Base-by-base conservation (phyloP, 2,797 vertebrate genomes). In the Ibycter americanus region DNA sequence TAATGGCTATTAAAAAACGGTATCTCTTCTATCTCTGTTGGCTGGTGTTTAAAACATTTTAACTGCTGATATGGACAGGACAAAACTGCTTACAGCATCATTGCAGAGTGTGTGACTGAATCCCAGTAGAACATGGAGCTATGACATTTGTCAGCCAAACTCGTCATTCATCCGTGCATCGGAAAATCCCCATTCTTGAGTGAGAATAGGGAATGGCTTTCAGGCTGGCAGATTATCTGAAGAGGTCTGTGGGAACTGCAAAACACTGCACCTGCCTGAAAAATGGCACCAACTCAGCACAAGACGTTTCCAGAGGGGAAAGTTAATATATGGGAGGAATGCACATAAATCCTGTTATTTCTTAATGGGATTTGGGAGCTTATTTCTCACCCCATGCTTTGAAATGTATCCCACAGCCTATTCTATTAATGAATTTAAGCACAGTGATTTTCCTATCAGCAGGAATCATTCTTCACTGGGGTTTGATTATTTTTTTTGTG, bases 341-440 rank as follows among this genome's bases (percentile, higher is more conserved):
- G 97, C 95, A 97, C 96, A 97, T 94, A 97, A 97, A 97, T 97
- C 97, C 97, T 94, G 96, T 96, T 96, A 96, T 95, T 96, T 93
- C 96, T 97, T 97, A 97, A 97, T 97, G 96, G 96, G 97, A 97
- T 97, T 97, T 96, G 73, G 91, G 93, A 95, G 93, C 93, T 97
- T 95, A 97, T 93, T 95, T 95, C 94, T 96, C 89, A 94, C 82
- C 95, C 94, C 0, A 0, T 87, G 89, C 96, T 97, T 97, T 97
- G 95, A 97, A 97, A 97, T 95, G 80, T 85, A 96, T 96, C 91
- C 88, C 91, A 89, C 82, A 74, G 95, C 54, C 91, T 84, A 86
- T 83, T 95, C 86, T 73, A 63, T 58, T 91, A 92, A 93, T n/a
- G 68, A 97, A 95, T 95, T 96, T 96, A 95, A 97, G 79, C 89